phyloP scores from a whole-genome alignment of 2,113 vertebrate genomes.

The Python bivittatus region DNA sequence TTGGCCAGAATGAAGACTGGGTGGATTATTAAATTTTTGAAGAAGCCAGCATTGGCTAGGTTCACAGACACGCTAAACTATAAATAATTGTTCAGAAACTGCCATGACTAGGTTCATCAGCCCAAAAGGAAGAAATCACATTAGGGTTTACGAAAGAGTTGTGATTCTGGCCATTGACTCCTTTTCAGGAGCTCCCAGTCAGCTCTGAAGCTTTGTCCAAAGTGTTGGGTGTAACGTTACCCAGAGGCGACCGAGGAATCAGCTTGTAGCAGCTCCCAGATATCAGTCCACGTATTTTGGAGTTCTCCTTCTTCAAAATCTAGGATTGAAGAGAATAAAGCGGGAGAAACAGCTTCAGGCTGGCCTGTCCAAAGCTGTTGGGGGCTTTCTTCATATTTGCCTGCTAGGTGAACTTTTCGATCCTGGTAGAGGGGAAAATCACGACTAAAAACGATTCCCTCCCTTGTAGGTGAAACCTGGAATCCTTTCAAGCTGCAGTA shows the following conservation, averaged over 20 bases:
- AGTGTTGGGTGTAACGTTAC: neutral
- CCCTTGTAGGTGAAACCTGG: slow-evolving; percentile 82
- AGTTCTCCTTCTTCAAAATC: neutral
- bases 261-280: neutral
- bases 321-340: neutral
- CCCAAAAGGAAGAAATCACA: neutral
- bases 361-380: neutral
- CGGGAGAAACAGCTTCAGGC: neutral
- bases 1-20: neutral
- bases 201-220: too few species aligned
- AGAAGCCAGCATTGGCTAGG: neutral
- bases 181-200: neutral
- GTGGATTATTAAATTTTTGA: neutral
- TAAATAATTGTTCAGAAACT: neutral
- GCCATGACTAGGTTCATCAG: neutral
- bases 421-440: neutral
- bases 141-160: neutral
- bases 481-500: slow-evolving; percentile 87
- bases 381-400: neutral
- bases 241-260: too few species aligned
- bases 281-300: neutral
- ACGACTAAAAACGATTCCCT: neutral
- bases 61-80: neutral
- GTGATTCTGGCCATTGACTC: neutral
- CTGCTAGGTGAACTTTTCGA: neutral